Base-by-base conservation (phyloP, 2,888 invertebrate species). In the Resseliella maxima region DNA sequence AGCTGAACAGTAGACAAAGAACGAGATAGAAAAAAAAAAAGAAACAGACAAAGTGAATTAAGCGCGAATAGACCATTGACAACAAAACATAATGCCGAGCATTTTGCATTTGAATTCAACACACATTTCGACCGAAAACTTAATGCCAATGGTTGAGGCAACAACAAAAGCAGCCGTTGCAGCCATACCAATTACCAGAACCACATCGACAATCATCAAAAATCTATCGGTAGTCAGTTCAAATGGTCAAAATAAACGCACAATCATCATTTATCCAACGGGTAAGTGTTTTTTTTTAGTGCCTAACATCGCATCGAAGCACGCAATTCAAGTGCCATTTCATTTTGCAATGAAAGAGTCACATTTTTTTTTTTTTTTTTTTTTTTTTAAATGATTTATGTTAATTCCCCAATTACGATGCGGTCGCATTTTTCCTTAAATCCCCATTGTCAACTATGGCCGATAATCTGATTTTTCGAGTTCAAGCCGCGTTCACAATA, bases 251-350 rank as follows among this genome's bases (percentile, higher is more conserved):
- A 86, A 86, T 46, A 86, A 86, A 81, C 35, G 85, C 8, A 85
- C 86, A 5, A 86, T 85, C 6, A 72, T 86, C 72, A 86, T 86
- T 31, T 86, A 86, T 85, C 86, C 86, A 81, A 86, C 86, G 64
- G 86, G 86, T 86, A 46, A 36, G 83, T 15, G 36, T 81, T 8
- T 15, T 36, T 83, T n/a, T 83, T 18, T 50, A 41, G 5, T 5
- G 41, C 41, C 41, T 41, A 5, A 41, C 41, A 12, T 12, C 41
- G 41, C 41, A 41, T 50, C 18, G 46, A 50, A 8, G 2, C 46
- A 8, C n/a, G n/a, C 18, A 15, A 50, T 50, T 50, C 46, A 18
- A 24, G 24, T 59, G 24, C 12, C 5, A 2, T 24, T 59, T 24
- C 24, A 59, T 59, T 27, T n/a, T 59, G 24, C 24, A 24, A 24